Evolutionary conservation across 2,888 invertebrate genomes (phyloP).

Genomic region (Digitonthophagus gazella): DNA sequence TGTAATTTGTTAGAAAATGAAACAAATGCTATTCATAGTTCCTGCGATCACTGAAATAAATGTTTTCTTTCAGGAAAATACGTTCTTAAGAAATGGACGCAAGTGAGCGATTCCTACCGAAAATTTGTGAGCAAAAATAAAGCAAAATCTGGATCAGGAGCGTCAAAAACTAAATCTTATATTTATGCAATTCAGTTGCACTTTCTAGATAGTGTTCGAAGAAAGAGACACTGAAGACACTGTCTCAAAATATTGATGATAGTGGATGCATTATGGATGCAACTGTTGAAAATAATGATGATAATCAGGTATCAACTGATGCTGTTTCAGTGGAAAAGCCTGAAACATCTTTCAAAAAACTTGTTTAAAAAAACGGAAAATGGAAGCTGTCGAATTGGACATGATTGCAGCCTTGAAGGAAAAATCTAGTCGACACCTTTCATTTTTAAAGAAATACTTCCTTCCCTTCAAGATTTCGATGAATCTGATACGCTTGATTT

Average conservation of each 20-base stretch:
- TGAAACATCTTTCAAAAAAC: slow-evolving; percentile 16
- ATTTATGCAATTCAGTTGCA: slow-evolving; percentile 18
- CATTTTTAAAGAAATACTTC: slow-evolving; percentile 28
- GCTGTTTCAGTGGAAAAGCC: slow-evolving; percentile 10
- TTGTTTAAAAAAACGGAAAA: slow-evolving; percentile 20
- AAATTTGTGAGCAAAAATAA: background rate
- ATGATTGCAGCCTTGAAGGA: slow-evolving; percentile 26
- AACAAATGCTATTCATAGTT: background rate
- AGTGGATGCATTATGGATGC: slow-evolving; percentile 17
- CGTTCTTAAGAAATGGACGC: slow-evolving; percentile 7
- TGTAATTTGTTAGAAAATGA: too few species aligned
- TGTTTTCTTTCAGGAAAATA: slow-evolving; percentile 8
- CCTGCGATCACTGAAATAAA: background rate
- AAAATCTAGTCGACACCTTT: slow-evolving; percentile 26
- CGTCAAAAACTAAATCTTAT: slow-evolving; percentile 13
- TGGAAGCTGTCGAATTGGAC: slow-evolving; percentile 25
- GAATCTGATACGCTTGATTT: slow-evolving; percentile 27
- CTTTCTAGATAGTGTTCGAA: slow-evolving; percentile 16
- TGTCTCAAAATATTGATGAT: slow-evolving; percentile 8
- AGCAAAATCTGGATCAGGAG: slow-evolving; percentile 7
- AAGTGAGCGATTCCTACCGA: slow-evolving; percentile 1
- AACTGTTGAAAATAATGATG: slow-evolving; percentile 8
- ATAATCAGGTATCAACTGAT: slow-evolving; percentile 17
- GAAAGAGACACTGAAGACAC: slow-evolving; percentile 18
- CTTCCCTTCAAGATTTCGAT: slow-evolving; percentile 28